A percentile compares a stretch with the other conserved stretches of the same genome.
Conservation (phyloP, 2,888 invertebrate genomes). For the Mesorhabditis spiculigera region DNA sequence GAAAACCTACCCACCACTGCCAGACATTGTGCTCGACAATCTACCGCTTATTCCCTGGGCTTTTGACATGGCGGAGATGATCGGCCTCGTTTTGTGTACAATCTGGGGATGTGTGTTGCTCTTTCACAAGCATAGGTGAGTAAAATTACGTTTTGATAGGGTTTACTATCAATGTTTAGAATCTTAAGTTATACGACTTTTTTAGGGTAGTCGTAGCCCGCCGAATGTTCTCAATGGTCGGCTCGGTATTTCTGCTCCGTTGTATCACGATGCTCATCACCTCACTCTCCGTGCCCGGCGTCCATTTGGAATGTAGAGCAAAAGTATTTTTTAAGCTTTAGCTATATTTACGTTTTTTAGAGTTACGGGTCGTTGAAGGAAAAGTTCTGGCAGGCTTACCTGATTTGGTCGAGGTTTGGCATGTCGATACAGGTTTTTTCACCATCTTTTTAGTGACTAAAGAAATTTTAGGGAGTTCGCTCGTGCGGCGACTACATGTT, state of each 20-base stretch:
- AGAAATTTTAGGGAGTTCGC: conserved; percentile 75
- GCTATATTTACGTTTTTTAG: conserved; percentile 9
- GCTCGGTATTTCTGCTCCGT: conserved; percentile 88
- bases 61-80: conserved; percentile 90
- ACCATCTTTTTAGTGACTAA: not conserved
- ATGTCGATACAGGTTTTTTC: conserved; percentile 74
- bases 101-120: conserved; percentile 84
- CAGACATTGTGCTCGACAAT: conserved; percentile 95
- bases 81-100: conserved; percentile 79
- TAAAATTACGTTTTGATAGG: not conserved
- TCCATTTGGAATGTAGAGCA: conserved; percentile 80
- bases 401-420: conserved; percentile 94
- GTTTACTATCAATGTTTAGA: conserved; percentile 7
- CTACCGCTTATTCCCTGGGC: conserved; percentile 99
- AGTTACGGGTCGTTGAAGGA: conserved; percentile 51
- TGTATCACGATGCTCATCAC: conserved; percentile 99
- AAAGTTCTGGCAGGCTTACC: conserved; percentile 69
- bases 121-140: conserved; percentile 91
- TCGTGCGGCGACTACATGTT: conserved; percentile 99
- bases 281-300: conserved; percentile 97
- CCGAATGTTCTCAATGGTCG: conserved; percentile 89
- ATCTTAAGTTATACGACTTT: not conserved
- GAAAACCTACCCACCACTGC: conserved; percentile 94
- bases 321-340: conserved; percentile 60
- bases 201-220: conserved; percentile 84